Evolutionary conservation across 2,797 vertebrate species (phyloP).

Genomic region (Ceyx erithaca): DNA sequence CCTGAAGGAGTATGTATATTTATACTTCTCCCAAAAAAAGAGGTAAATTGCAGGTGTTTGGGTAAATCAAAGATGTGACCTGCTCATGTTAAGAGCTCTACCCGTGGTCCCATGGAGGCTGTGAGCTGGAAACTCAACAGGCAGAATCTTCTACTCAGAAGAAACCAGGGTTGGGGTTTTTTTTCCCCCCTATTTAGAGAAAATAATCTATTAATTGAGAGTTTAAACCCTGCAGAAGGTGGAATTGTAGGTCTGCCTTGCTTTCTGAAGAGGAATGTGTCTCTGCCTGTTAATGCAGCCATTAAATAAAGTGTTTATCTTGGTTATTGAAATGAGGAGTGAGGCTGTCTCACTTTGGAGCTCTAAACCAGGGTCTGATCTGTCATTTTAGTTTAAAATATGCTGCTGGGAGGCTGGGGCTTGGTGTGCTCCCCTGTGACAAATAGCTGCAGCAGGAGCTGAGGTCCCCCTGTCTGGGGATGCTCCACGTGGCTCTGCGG

Average conservation of each 20-base stretch:
- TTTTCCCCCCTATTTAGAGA: neutral
- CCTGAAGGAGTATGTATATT: no score
- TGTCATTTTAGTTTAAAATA: conserved; percentile 20
- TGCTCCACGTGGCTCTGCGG: neutral
- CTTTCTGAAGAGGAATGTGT: neutral
- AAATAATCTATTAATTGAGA: neutral
- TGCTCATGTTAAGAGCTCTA: neutral
- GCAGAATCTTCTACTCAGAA: neutral
- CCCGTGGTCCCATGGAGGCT: fast-evolving
- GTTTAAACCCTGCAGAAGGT: neutral
- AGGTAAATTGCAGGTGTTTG: neutral
- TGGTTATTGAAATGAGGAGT: conserved; percentile 12
- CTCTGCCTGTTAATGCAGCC: neutral
- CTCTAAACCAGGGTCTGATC: neutral
- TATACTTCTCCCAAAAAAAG: neutral
- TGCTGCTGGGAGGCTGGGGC: neutral
- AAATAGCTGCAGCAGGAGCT: neutral
- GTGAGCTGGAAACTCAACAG: neutral
- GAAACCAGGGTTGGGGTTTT: neutral
- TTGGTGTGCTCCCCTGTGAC: neutral
- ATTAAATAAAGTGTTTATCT: conserved; percentile 15
- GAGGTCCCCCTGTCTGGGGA: neutral
- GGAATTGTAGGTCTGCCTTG: neutral
- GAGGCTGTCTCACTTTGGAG: neutral
- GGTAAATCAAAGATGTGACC: neutral